phyloP scores from a whole-genome alignment of 2,888 invertebrate species.

The Caenorhabditis sp. region DNA sequence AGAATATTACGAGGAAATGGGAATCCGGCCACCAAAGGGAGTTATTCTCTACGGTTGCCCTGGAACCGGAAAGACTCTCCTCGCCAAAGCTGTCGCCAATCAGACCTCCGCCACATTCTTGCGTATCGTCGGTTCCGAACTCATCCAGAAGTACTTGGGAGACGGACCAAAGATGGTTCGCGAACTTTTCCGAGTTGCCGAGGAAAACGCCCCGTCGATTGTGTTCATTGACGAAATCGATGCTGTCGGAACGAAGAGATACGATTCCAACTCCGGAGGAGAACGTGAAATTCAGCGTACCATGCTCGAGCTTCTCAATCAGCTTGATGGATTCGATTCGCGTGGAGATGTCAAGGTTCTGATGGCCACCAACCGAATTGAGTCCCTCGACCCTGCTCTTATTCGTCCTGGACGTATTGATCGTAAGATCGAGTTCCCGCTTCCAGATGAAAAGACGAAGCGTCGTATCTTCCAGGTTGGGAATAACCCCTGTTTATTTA shows the following conservation, averaged over 20 bases:
- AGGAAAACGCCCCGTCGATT: slow-evolving; percentile 99
- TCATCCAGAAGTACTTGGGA: slow-evolving; percentile 96
- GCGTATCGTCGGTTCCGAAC: slow-evolving; percentile 90
- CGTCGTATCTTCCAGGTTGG: slow-evolving; percentile 86
- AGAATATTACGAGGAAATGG: slow-evolving; percentile 99
- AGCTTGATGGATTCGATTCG: slow-evolving; percentile 97
- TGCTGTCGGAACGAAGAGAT: slow-evolving; percentile 96
- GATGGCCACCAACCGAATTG: slow-evolving; percentile 98
- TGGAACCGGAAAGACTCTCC: slow-evolving; percentile 97
- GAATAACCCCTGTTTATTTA: neutral
- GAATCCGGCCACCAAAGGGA: slow-evolving; percentile 99
- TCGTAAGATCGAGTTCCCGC: slow-evolving; percentile 98
- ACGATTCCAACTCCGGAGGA: slow-evolving; percentile 99
- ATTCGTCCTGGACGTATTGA: slow-evolving; percentile 99
- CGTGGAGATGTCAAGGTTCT: slow-evolving; percentile 97
- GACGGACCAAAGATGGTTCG: slow-evolving; percentile 99
- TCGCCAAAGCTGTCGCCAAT: slow-evolving; percentile 99
- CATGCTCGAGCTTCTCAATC: slow-evolving; percentile 98
- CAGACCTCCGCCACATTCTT: slow-evolving; percentile 99
- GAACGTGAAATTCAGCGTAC: slow-evolving; percentile 99
- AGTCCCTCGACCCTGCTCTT: slow-evolving; percentile 97
- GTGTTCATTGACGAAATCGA: slow-evolving; percentile 99
- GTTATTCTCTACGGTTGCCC: slow-evolving; percentile 98
- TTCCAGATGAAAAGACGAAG: slow-evolving; percentile 99
- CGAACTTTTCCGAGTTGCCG: slow-evolving; percentile 98